Base-by-base conservation (phyloP, 2,888 invertebrate species). In the Drosophila ezoana region DNA sequence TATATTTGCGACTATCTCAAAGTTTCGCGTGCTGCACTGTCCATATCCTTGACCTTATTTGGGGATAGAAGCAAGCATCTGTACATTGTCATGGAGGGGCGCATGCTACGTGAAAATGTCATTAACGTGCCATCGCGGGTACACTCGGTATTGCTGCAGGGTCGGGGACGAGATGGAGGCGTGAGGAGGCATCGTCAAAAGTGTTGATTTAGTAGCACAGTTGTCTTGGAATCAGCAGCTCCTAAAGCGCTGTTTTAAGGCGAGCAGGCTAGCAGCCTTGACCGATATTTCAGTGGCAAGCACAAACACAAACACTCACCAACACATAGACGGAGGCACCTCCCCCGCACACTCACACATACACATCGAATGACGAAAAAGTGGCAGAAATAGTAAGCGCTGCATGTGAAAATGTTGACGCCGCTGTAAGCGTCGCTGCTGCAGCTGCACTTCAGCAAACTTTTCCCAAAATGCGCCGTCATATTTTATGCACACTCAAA, bases 21-120 rank as follows among this genome's bases (percentile, higher is more conserved):
- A 47, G 59, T 53, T 44, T 70, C 38, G 76, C 63, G 58, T 66
- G 70, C 51, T 48, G 54, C 48, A 64, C 48, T 53, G 60, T 49
- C 61, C 66, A 59, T 70, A 78, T 84, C 87, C 84, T 87, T 85
- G 85, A 82, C 84, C 87, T 69, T 80, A 76, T 79, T 79, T 52
- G 33, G 48, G 57, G 38, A 58, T 58, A 60, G 38, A 64, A 58
- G 41, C 18, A 37, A 66, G 38, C 35, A 51, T 40, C 51, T 47
- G 45, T 16, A 66, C 74, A 68, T 81, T 86, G 68, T 79, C 72
- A 72, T 79, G 69, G 57, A 53, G 20, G 20, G 59, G 13, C 49
- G 54, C 56, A 40, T 28, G 33, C 48, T 58, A 45, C 41, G 84
- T 70, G 56, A 45, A 79, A 79, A 76, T 72, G 67, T 79, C 79